Base-by-base conservation (phyloP, 2,888 invertebrate species). In the Chydorus sphaericus region DNA sequence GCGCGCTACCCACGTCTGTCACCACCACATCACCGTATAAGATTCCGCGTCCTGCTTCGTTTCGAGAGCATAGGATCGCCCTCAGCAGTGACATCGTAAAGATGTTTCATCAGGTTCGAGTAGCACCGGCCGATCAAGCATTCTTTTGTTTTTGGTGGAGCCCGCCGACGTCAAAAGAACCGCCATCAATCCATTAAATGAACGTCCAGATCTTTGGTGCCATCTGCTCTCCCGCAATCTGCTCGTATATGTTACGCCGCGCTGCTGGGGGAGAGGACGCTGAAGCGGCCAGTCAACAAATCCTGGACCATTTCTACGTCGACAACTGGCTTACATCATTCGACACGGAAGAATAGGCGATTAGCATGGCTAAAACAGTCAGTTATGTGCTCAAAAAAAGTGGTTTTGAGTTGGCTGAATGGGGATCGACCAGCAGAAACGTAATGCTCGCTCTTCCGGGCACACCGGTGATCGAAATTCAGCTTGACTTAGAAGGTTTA, bases 61-160 rank as follows among this genome's bases (percentile, higher is more conserved):
- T n/a, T n/a, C n/a, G n/a, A n/a, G n/a, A n/a, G n/a, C n/a, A n/a
- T n/a, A n/a, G n/a, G n/a, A n/a, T n/a, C n/a, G n/a, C n/a, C n/a
- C n/a, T n/a, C n/a, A n/a, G n/a, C n/a, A n/a, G n/a, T n/a, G n/a
- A n/a, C n/a, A n/a, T n/a, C n/a, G n/a, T n/a, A n/a, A n/a, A n/a
- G n/a, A n/a, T n/a, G n/a, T n/a, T n/a, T n/a, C n/a, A n/a, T n/a
- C n/a, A n/a, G n/a, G n/a, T n/a, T n/a, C n/a, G n/a, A n/a, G n/a
- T n/a, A n/a, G 26, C 26, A n/a, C 44, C 44, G 28, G 16, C 3
- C 23, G 44, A 44, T 14, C 37, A 30, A 11, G 28, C 28, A 10
- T 44, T 59, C n/a, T 56, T 60, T 30, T 36, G 59, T 6, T 61
- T 60, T 38, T 39, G 58, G 8, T 62, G 58, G 58, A 50, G 62